These are phyloP conservation scores for Dicycla oo DNA, from an alignment of 2,888 invertebrate genomes.

Conservation along the genomic window DNA sequence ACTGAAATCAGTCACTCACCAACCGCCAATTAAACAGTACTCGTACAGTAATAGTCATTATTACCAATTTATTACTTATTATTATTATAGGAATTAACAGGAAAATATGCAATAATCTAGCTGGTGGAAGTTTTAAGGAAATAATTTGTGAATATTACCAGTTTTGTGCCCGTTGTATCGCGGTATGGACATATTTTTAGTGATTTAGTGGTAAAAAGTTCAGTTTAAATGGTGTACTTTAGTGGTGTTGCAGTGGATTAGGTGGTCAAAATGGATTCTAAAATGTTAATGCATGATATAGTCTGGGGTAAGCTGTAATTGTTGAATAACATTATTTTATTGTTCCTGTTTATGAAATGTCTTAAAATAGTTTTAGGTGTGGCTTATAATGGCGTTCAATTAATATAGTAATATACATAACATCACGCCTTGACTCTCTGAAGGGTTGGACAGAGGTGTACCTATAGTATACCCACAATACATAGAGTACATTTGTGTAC, in stretches of 20 bases:
- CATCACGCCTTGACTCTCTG: not conserved
- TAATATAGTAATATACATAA: not conserved
- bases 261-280: slow-evolving; percentile 34
- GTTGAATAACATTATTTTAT: not conserved
- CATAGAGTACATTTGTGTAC: no score
- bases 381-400: not conserved
- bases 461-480: not conserved
- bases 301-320: slow-evolving; percentile 44
- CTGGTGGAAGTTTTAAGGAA: slow-evolving; percentile 35
- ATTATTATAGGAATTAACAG: slow-evolving; percentile 20
- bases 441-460: not conserved
- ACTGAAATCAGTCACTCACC: slow-evolving; percentile 36
- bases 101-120: slow-evolving; percentile 15
- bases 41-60: slow-evolving; percentile 1
- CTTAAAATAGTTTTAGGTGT: slow-evolving; percentile 13
- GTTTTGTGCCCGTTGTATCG: not conserved
- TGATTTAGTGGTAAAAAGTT: slow-evolving; percentile 9
- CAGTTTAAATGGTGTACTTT: slow-evolving; percentile 10
- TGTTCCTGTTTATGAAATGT: not conserved
- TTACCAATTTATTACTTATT: slow-evolving; percentile 1
- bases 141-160: slow-evolving; percentile 9
- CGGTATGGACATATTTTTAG: slow-evolving; percentile 1
- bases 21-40: slow-evolving; percentile 5
- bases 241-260: not conserved
- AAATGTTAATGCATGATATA: slow-evolving; percentile 37